Evolutionary conservation across 2,797 vertebrate species (phyloP).

Genomic region (Simalia tracyae): DNA sequence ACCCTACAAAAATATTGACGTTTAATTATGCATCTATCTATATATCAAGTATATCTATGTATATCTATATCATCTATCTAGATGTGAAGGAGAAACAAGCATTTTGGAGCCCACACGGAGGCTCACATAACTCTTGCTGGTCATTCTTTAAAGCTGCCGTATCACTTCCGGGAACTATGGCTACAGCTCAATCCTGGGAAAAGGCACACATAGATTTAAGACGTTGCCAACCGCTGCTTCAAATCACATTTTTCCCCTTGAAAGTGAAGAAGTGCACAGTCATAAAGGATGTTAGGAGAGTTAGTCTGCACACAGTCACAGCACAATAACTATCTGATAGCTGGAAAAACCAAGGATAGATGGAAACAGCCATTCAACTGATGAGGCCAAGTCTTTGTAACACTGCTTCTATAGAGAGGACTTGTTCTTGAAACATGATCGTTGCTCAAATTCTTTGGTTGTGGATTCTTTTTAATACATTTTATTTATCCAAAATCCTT

Average conservation of each 20-base stretch:
- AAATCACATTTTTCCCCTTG: background rate
- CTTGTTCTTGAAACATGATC: background rate
- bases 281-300: background rate
- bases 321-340: background rate
- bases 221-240: background rate
- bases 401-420: background rate
- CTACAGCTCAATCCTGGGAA: background rate
- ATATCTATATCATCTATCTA: background rate
- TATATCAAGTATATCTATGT: background rate
- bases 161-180: background rate
- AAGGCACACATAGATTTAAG: background rate
- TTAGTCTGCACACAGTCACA: background rate
- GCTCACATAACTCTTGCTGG: background rate
- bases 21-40: background rate
- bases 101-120: background rate
- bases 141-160: background rate
- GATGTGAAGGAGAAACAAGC: background rate
- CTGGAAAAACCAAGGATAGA: background rate
- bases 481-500: background rate
- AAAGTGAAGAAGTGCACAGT: background rate
- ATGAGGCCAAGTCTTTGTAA: background rate
- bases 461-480: background rate
- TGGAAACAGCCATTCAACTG: background rate
- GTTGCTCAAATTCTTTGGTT: background rate
- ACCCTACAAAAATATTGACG: slow-evolving; percentile 4